Evolutionary conservation across 1,140 invertebrate genomes (phyloP).

Genomic region (Nixonia krombeini): DNA sequence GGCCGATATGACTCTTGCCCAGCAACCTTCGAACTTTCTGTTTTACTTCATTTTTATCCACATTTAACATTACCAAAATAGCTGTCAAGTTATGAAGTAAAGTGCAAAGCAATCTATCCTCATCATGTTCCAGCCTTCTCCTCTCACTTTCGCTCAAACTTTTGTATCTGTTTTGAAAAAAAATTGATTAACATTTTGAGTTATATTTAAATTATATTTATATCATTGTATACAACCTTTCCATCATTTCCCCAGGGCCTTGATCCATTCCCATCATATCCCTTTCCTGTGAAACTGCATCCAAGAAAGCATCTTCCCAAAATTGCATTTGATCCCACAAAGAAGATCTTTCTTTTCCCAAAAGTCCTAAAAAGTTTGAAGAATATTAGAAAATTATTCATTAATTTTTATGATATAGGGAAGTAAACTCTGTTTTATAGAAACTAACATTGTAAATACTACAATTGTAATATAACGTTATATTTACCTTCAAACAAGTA

Average conservation of each 20-base stretch:
- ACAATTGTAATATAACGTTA: background rate
- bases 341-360: conserved; percentile 83
- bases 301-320: conserved; percentile 99
- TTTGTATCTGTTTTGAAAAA: conserved; percentile 81
- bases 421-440: too few relatives aligned
- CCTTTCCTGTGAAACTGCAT: conserved; percentile 98
- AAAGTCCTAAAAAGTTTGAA: conserved; percentile 57
- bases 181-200: too few relatives aligned
- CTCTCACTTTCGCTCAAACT: conserved; percentile 93
- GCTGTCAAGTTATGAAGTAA: conserved; percentile 97
- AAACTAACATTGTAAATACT: too few relatives aligned
- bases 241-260: conserved; percentile 99
- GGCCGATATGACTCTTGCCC: conserved; percentile 98
- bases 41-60: conserved; percentile 88
- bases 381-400: too few relatives aligned
- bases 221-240: conserved; percentile 75
- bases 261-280: conserved; percentile 99
- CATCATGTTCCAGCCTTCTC: conserved; percentile 97
- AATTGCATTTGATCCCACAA: conserved; percentile 99
- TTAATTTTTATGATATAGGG: too few relatives aligned
- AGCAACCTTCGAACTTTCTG: conserved; percentile 94
- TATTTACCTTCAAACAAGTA: conserved; percentile 91
- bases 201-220: too few relatives aligned
- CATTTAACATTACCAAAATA: conserved; percentile 95
- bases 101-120: conserved; percentile 95